phyloP scores from a whole-genome alignment of 37 sponge, comb jelly and placozoan species.

The Chondrilla cf. caribensis region DNA sequence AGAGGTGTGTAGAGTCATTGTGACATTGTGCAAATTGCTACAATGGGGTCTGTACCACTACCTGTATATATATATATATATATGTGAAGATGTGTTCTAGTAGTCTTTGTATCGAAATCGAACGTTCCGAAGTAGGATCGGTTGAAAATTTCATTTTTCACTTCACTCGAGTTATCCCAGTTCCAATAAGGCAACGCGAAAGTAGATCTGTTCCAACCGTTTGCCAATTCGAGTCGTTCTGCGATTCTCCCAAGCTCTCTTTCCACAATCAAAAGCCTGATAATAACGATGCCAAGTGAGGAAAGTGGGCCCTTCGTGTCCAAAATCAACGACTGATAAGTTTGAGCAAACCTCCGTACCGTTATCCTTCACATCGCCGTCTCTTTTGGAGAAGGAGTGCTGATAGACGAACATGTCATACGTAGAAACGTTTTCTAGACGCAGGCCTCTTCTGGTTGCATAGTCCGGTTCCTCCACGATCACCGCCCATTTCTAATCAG shows the following conservation, averaged over 20 bases:
- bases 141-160: not conserved
- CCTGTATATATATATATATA: no score
- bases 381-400: not conserved
- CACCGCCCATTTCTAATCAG: constrained; percentile 4
- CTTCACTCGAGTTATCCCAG: not conserved
- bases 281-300: constrained; percentile 29
- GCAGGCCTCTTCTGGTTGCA: not conserved
- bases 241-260: constrained; percentile 1
- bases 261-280: constrained; percentile 8
- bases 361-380: not conserved
- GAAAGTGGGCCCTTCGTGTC: constrained; percentile 24
- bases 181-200: constrained; percentile 2
- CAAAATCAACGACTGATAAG: constrained; percentile 3
- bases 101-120: not conserved
- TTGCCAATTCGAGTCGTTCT: not conserved
- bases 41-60: no score
- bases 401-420: constrained; percentile 20
- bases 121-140: not conserved
- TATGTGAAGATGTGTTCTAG: not conserved
- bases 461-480: not conserved
- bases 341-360: no score
- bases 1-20: no score
- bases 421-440: constrained; percentile 10
- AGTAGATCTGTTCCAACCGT: not conserved
- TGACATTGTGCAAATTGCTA: no score